Base-by-base conservation (phyloP, 2,113 vertebrate species). In the Aplodontia rufa region DNA sequence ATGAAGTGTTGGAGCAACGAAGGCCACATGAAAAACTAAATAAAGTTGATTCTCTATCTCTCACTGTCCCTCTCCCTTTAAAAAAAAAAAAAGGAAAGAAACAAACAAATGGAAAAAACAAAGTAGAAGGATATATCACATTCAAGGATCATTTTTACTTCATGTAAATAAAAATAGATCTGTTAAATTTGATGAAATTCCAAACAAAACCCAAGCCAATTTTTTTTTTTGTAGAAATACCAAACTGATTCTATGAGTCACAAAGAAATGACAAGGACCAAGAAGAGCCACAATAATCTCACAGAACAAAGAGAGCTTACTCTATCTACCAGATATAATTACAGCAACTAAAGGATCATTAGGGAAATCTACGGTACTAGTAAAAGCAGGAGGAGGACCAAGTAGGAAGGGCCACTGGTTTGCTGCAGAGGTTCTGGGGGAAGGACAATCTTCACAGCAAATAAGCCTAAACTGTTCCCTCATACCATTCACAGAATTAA, bases 271-370 rank as follows among this genome's bases (percentile, higher is more conserved):
- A 72, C 53, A 51, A 92, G 35, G 35, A 53, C 47, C 40, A 62
- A 60, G 35, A 74, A 49, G 1, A 72, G 26, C 14, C 45, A 7
- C 42, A 58, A n/a, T 13, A 45, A 22, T 6, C 26, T 62, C 22
- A 71, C 45, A 49, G 35, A 78, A 19, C 32, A 26, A 71, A 37
- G 40, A 55, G 5, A 51, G 20, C 26, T 53, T 19, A 13, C 26
- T 12, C 80, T 66, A 4, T 10, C 24, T 1, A 37, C 0, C n/a
- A 26, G 60, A 14, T 0, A 45, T 4, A 62, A 22, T 22, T 28
- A 30, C 1, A 66, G 24, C 28, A 13, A 91, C 28, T 24, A 69
- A 64, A n/a, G 6, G 51, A 45, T 17, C 26, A 5, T 30, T 6
- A 30, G 3, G 37, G 79, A 82, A 32, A 12, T 75, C 5, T 45